Evolutionary conservation across 2,888 invertebrate genomes (phyloP), one percentile per base, ranked within the genome.

Genomic region (Eristalinus aeneus): DNA sequence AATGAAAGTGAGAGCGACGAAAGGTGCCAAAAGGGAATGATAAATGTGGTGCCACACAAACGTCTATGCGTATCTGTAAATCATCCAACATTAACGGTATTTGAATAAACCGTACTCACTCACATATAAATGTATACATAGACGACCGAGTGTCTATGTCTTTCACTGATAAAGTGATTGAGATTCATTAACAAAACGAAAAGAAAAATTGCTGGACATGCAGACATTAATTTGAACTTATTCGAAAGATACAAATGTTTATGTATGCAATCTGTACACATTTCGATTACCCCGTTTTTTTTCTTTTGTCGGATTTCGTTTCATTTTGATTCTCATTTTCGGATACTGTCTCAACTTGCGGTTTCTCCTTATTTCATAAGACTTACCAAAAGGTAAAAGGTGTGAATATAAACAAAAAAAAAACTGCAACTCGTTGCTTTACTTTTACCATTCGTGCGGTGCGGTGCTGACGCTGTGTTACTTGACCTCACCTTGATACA

Each of bases 111-210:
- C 22, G 11, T 54, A 54, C 20, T 1, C 54, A 54, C 2, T 4
- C 36, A 16, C n/a, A 39, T 6, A 39, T 39, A 39, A 39, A 16
- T 39, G 39, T n/a, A 39, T 32, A 32, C 32, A 32, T n/a, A 32
- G 32, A 32, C 32, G 8, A 32, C 3, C 6, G 32, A 32, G 12
- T 39, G 4, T 39, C 6, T 12, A 5, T 56, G n/a, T 74, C 74
- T 67, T 75, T 75, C 75, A 61, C 60, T 36, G 75, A 76, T 72
- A 61, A 61, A 61, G 72, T 80, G 75, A 84, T 67, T 56, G 22
- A 80, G 80, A 76, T 84, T 84, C 84, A 80, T 84, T 80, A 72
- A 71, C 67, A 75, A 63, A 63, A 46, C 23, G 22, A 56, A 64
- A n/a, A 39, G 20, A 32, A 60, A 67, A 54, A 74, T 64, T 68